phyloP scores from a whole-genome alignment of 2,797 vertebrate genomes.

The Tapera naevia region DNA sequence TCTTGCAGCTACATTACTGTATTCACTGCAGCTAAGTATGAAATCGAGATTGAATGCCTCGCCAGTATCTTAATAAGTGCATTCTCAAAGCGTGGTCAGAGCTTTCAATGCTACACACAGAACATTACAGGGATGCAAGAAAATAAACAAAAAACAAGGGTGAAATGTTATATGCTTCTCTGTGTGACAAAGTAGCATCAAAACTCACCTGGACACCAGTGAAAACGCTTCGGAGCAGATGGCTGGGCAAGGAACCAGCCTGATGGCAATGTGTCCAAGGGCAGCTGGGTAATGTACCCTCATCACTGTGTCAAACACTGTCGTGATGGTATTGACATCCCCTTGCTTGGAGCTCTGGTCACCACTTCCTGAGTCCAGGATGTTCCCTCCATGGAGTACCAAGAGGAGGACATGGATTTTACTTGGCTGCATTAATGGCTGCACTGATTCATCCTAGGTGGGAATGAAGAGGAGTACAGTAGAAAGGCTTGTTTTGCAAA shows the following conservation, averaged over 20 bases:
- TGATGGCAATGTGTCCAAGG: constrained; percentile 91
- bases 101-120: neutral
- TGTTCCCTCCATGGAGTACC: constrained; percentile 96
- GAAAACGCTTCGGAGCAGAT: constrained; percentile 95
- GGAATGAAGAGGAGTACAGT: neutral
- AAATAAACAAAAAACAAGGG: neutral
- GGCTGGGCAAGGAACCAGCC: constrained; percentile 93
- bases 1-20: constrained; percentile 10
- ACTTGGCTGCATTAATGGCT: constrained; percentile 84
- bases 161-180: neutral
- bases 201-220: constrained; percentile 94
- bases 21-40: constrained; percentile 49
- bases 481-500: neutral
- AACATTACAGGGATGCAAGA: neutral
- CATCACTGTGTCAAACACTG: constrained; percentile 93
- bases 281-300: constrained; percentile 94
- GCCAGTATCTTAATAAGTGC: neutral
- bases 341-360: constrained; percentile 95
- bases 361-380: constrained; percentile 91
- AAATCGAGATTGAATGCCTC: constrained; percentile 41
- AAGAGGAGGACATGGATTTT: constrained; percentile 92
- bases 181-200: neutral
- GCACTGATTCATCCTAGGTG: constrained; percentile 83
- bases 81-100: neutral
- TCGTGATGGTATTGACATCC: constrained; percentile 91